Evolutionary conservation across 2,888 invertebrate species (phyloP).

Genomic region (Cheiracanthium punctorium): DNA sequence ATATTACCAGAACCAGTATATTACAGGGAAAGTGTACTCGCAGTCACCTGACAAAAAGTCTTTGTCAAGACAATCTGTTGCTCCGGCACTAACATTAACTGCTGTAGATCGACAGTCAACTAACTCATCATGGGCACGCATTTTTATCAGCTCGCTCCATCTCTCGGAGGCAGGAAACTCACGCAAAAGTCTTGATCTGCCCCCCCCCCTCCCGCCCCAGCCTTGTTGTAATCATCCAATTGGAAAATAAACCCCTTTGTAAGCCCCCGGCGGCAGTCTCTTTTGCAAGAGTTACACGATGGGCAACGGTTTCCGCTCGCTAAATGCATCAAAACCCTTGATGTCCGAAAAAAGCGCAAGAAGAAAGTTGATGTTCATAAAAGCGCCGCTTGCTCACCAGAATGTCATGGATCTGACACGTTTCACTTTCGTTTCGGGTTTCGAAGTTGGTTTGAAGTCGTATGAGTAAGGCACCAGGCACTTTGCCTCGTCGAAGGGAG

Average conservation of each 20-base stretch:
- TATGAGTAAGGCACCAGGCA: neutral
- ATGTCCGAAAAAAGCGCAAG: neutral
- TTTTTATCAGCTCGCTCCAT: conserved; percentile 46
- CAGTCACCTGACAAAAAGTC: neutral
- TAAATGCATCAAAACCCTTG: neutral
- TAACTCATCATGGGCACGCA: conserved; percentile 42
- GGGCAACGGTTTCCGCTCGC: conserved; percentile 54
- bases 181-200: conserved; percentile 34
- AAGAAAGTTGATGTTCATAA: neutral
- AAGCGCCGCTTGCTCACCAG: neutral
- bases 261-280: conserved; percentile 3
- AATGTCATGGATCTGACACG: conserved; percentile 10
- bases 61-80: neutral
- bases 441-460: neutral
- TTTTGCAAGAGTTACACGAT: neutral
- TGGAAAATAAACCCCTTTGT: conserved; percentile 60
- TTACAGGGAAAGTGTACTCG: neutral
- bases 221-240: conserved; percentile 29
- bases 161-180: conserved; percentile 60
- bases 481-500: neutral
- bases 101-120: conserved; percentile 5
- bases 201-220: neutral
- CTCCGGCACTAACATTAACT: neutral
- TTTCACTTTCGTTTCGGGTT: conserved; percentile 4
- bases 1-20: neutral